Conservation (phyloP, 2,888 invertebrate species). For the Heliothis peltigera region DNA sequence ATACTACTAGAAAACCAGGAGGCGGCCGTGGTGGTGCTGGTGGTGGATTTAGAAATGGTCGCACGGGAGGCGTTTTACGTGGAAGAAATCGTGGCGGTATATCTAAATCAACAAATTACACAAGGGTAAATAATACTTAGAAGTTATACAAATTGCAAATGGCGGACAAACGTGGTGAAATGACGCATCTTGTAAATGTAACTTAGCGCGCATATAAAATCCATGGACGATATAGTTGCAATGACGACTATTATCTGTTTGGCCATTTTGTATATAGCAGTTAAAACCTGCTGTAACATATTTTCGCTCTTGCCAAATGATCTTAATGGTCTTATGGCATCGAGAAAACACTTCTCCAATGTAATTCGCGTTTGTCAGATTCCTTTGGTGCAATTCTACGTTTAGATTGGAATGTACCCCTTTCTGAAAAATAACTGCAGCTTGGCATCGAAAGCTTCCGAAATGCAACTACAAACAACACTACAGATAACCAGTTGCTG, state of each 20-base stretch:
- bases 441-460: conserved; percentile 43
- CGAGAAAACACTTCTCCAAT: conserved; percentile 34
- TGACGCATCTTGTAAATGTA: conserved; percentile 74
- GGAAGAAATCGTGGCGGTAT: conserved; percentile 93
- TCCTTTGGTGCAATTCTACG: conserved; percentile 26
- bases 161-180: conserved; percentile 83
- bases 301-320: conserved; percentile 48
- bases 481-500: conserved; percentile 47
- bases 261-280: conserved; percentile 53
- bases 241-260: conserved; percentile 49
- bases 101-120: conserved; percentile 91
- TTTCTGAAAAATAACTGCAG: conserved; percentile 27
- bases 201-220: conserved; percentile 21
- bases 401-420: conserved; percentile 41
- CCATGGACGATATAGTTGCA: conserved; percentile 44
- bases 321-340: conserved; percentile 48
- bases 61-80: conserved; percentile 90
- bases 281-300: conserved; percentile 34
- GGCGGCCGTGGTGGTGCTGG: conserved; percentile 78
- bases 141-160: conserved; percentile 84
- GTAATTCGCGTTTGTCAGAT: conserved; percentile 38
- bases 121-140: conserved; percentile 91
- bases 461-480: conserved; percentile 37
- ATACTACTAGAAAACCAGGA: conserved; percentile 79
- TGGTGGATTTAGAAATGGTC: conserved; percentile 87